Percentiles rank a stretch among this genome's conserved stretches.
Conservation (phyloP, 2,797 vertebrate species). For the Psittacula derbiana region DNA sequence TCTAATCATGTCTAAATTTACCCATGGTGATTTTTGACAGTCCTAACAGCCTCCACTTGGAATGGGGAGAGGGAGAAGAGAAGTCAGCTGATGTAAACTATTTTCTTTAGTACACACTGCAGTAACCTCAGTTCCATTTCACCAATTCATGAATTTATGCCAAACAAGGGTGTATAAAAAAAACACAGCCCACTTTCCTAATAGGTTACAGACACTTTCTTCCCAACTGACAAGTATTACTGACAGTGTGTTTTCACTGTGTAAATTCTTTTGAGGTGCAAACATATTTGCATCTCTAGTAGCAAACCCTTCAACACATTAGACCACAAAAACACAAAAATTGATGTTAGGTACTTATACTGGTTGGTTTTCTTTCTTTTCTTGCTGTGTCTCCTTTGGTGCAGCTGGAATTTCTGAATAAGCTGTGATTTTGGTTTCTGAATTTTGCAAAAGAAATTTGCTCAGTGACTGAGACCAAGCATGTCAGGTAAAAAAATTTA, state of each 20-base stretch:
- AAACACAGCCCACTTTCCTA: background rate
- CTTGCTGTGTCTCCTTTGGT: background rate
- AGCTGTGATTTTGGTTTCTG: background rate
- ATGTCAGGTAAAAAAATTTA: slow-evolving; percentile 5
- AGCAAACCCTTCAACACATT: background rate
- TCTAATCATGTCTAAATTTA: background rate
- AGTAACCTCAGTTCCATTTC: background rate
- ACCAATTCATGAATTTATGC: background rate
- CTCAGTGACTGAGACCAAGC: background rate
- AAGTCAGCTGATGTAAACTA: background rate
- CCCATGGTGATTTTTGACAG: background rate
- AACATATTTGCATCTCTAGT: background rate
- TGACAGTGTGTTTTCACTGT: background rate
- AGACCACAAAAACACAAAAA: background rate
- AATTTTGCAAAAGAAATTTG: slow-evolving; percentile 44
- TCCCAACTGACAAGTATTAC: background rate
- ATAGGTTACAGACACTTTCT: background rate
- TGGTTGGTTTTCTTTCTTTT: background rate
- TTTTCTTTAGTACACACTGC: background rate
- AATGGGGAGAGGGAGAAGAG: background rate
- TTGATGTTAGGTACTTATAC: background rate
- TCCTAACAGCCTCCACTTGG: background rate
- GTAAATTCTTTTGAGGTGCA: background rate
- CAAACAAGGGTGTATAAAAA: background rate
- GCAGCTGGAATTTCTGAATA: background rate